Conservation (phyloP, 2,113 vertebrate genomes). For the Engystomops pustulosus region DNA sequence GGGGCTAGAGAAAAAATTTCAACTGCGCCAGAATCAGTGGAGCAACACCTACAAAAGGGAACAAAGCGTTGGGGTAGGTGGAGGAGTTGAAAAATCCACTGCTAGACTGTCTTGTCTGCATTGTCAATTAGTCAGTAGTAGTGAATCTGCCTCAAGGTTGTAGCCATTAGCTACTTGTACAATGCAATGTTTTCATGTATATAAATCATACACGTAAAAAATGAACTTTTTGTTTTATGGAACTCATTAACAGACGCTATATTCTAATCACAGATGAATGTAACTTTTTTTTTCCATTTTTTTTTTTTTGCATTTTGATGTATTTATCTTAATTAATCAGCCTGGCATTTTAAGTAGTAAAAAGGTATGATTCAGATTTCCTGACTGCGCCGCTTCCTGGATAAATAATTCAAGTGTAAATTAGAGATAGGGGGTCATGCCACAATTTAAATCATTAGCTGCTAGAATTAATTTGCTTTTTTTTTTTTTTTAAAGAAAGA, state of each 20-base stretch:
- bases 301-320: constrained; percentile 29
- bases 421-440: constrained; percentile 56
- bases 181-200: too few relatives aligned
- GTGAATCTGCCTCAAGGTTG: too few relatives aligned
- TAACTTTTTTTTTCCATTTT: constrained; percentile 45
- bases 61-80: too few relatives aligned
- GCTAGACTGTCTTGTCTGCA: too few relatives aligned
- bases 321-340: constrained; percentile 53
- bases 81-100: too few relatives aligned
- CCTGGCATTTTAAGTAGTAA: constrained; percentile 50
- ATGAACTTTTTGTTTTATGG: constrained; percentile 23
- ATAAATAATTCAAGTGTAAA: constrained; percentile 60
- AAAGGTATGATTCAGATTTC: constrained; percentile 60
- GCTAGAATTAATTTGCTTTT: constrained; percentile 59
- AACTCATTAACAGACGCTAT: constrained; percentile 7
- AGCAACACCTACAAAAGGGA: too few relatives aligned
- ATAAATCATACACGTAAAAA: too few relatives aligned
- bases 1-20: too few relatives aligned
- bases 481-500: too few relatives aligned
- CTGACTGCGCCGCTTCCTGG: constrained; percentile 42
- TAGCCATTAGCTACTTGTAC: too few relatives aligned
- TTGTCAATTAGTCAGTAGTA: too few relatives aligned
- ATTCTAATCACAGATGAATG: constrained; percentile 37
- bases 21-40: too few relatives aligned
- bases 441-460: constrained; percentile 59